Percentiles rank a stretch among this genome's conserved stretches.
Conservation (phyloP, 2,888 invertebrate species). For the Lissocephala sabroskyi region DNA sequence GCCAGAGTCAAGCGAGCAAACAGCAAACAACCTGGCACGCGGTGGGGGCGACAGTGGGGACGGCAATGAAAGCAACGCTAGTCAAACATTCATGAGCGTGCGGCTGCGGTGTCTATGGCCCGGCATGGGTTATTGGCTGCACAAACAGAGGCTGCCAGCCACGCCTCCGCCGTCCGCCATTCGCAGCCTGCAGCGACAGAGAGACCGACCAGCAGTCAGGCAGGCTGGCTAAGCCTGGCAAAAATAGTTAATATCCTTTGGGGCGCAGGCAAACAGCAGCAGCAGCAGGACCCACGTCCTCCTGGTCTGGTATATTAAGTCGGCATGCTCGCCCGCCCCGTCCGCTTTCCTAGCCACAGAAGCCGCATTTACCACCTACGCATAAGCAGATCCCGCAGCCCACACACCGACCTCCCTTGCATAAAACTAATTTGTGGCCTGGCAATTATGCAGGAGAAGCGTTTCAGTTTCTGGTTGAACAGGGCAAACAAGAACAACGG, state of each 20-base stretch:
- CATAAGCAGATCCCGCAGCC: too few relatives aligned
- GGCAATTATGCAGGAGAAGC: conserved; percentile 56
- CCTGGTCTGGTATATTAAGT: neutral
- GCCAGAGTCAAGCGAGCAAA: conserved; percentile 2
- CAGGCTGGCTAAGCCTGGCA: conserved; percentile 5
- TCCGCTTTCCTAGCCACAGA: too few relatives aligned
- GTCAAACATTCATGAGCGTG: conserved; percentile 57
- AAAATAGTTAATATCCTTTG: conserved; percentile 33
- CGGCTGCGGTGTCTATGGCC: conserved; percentile 12
- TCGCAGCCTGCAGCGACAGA: neutral
- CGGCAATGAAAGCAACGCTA: conserved; percentile 30
- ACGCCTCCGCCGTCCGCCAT: conserved; percentile 18
- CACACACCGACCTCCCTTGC: conserved; percentile 25
- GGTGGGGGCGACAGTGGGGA: neutral
- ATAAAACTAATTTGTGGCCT: conserved; percentile 66
- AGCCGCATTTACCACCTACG: too few relatives aligned
- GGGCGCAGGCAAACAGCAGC: conserved; percentile 20
- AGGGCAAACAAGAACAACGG: conserved; percentile 1
- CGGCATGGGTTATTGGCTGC: conserved; percentile 34
- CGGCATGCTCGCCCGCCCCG: neutral
- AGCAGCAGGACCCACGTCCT: conserved; percentile 11
- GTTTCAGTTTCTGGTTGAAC: neutral
- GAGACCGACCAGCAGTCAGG: neutral
- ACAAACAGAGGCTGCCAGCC: conserved; percentile 23
- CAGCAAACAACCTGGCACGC: neutral